These are phyloP conservation scores for Dromiciops gliroides DNA, from an alignment of 2,113 vertebrate species.

Conservation along the genomic window DNA sequence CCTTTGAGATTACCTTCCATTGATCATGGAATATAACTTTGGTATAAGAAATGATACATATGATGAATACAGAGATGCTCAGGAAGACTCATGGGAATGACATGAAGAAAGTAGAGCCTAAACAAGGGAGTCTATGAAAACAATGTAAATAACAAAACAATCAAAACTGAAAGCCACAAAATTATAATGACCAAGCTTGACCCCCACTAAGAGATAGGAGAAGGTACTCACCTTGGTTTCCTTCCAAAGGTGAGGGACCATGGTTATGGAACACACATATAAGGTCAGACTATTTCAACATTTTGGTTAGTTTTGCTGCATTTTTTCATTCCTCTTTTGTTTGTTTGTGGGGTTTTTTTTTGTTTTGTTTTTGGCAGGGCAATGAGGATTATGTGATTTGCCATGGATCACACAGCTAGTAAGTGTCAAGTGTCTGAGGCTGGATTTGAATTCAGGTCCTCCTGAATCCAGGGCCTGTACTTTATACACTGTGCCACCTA, in stretches of 20 bases:
- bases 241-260: not conserved
- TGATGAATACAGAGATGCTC: not conserved
- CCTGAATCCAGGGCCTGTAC: no score
- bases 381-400: no score
- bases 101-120: not conserved
- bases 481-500: no score
- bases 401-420: no score
- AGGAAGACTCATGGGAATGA: not conserved
- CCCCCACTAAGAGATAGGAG: not conserved
- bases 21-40: not conserved
- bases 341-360: no score
- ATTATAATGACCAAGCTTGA: not conserved
- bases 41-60: not conserved
- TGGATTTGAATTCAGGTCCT: no score
- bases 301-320: not conserved
- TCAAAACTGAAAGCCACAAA: not conserved
- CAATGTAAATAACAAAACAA: not conserved
- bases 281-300: not conserved
- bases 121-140: not conserved
- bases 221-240: not conserved
- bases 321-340: not conserved
- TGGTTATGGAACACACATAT: not conserved
- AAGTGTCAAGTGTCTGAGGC: no score
- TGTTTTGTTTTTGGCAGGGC: no score
- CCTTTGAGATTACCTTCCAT: not conserved